A percentile compares a stretch with the other conserved stretches of the same genome.
Conservation (phyloP, 2,113 vertebrate genomes). For the Erpornis zantholeuca region DNA sequence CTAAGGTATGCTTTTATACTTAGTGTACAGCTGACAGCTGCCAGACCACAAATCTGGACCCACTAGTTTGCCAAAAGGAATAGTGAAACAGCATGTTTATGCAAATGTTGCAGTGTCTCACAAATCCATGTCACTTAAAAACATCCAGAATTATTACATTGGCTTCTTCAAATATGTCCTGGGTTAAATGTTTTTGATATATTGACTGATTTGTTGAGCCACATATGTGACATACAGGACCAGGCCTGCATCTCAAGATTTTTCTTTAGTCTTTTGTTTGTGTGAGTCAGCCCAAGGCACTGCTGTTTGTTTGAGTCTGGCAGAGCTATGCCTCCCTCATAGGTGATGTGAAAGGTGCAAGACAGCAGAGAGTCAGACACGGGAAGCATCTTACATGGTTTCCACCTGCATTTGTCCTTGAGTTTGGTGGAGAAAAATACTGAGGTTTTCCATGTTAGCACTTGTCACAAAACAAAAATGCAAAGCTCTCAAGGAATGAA, state of each 20-base stretch:
- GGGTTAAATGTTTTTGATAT: background rate
- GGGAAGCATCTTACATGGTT: background rate
- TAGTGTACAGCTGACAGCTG: background rate
- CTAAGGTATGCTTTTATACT: background rate
- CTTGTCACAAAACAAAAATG: background rate
- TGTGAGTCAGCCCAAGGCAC: background rate
- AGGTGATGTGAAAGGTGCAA: background rate
- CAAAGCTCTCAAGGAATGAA: background rate
- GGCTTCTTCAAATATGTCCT: background rate
- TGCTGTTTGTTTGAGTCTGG: background rate
- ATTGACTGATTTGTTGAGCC: background rate
- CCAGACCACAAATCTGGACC: slow-evolving; percentile 1
- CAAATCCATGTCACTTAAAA: background rate
- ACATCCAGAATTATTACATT: background rate
- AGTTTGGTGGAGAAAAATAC: background rate
- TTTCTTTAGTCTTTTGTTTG: background rate
- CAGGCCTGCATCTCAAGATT: background rate
- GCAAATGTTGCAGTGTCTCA: background rate
- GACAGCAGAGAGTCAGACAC: background rate
- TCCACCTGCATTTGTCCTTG: background rate
- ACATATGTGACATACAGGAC: background rate
- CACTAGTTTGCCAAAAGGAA: background rate
- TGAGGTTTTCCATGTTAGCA: background rate
- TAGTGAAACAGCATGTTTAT: background rate
- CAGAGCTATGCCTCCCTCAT: rapidly evolving